Evolutionary conservation across 1,140 invertebrate species (phyloP).

Genomic region (Rhyzopertha dominica): DNA sequence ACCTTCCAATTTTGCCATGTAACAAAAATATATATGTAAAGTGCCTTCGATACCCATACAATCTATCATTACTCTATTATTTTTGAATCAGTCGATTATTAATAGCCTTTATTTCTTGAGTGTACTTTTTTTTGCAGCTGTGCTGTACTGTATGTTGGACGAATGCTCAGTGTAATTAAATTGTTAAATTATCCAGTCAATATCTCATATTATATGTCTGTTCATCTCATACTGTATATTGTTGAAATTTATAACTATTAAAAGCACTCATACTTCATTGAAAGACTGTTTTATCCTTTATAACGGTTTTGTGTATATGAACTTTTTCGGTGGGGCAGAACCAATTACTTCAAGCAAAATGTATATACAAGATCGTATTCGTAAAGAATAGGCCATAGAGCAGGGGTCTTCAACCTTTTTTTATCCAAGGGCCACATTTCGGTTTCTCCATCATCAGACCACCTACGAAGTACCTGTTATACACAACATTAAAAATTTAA

Average conservation of each 20-base stretch:
- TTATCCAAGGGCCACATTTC: too few relatives aligned
- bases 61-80: slow-evolving; percentile 35
- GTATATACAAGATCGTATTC: too few relatives aligned
- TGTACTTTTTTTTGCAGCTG: slow-evolving; percentile 10
- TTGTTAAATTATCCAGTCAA: slow-evolving; percentile 46
- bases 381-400: too few relatives aligned
- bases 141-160: slow-evolving; percentile 35
- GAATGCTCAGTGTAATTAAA: slow-evolving; percentile 43
- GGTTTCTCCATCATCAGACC: too few relatives aligned
- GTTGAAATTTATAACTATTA: slow-evolving; percentile 43
- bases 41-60: slow-evolving; percentile 42
- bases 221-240: slow-evolving; percentile 44
- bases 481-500: too few relatives aligned
- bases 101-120: slow-evolving; percentile 9
- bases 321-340: too few relatives aligned
- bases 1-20: slow-evolving; percentile 46
- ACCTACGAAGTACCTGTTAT: too few relatives aligned
- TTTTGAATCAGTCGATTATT: slow-evolving; percentile 18
- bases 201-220: slow-evolving; percentile 43
- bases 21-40: slow-evolving; percentile 36
- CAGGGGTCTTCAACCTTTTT: too few relatives aligned
- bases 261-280: too few relatives aligned
- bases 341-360: too few relatives aligned
- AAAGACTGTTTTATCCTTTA: too few relatives aligned
- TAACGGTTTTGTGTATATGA: too few relatives aligned